Conservation (phyloP, 2,113 vertebrate species). For the Hiodon alosoides region DNA sequence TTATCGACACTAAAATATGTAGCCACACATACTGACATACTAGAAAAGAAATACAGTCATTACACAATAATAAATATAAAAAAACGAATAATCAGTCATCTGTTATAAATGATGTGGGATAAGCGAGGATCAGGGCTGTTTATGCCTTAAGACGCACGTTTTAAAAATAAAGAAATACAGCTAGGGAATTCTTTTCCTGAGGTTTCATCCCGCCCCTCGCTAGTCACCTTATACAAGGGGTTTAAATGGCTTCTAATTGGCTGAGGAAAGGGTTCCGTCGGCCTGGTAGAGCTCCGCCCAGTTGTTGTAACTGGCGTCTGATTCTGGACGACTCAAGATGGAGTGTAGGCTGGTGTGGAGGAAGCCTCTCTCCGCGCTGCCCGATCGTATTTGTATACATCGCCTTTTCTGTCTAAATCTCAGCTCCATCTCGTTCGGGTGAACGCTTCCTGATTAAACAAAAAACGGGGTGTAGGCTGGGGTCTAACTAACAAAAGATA, state of each 20-base stretch:
- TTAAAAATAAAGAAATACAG: conserved; percentile 38
- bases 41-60: conserved; percentile 68
- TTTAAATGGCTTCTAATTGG: conserved; percentile 71
- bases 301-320: too few species aligned
- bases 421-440: too few species aligned
- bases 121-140: conserved; percentile 53
- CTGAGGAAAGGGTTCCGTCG: conserved; percentile 41
- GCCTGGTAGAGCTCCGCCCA: too few species aligned
- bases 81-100: conserved; percentile 60
- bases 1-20: conserved; percentile 95
- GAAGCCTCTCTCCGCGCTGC: too few species aligned
- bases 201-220: conserved; percentile 72
- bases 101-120: conserved; percentile 69
- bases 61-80: conserved; percentile 91
- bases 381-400: too few species aligned
- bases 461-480: conserved; percentile 22
- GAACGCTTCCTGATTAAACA: too few species aligned
- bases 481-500: conserved; percentile 37
- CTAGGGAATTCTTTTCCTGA: conserved; percentile 72
- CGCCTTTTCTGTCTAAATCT: too few species aligned
- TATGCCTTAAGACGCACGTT: conserved; percentile 35
- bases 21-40: conserved; percentile 85
- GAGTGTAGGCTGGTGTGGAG: too few species aligned
- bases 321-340: too few species aligned
- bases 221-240: conserved; percentile 53